A percentile compares a stretch with the other conserved stretches of the same genome.
These are phyloP conservation scores for Stichodactyla helianthus DNA, from an alignment of 64 coral and sea anemone genomes.

Conservation along the genomic window DNA sequence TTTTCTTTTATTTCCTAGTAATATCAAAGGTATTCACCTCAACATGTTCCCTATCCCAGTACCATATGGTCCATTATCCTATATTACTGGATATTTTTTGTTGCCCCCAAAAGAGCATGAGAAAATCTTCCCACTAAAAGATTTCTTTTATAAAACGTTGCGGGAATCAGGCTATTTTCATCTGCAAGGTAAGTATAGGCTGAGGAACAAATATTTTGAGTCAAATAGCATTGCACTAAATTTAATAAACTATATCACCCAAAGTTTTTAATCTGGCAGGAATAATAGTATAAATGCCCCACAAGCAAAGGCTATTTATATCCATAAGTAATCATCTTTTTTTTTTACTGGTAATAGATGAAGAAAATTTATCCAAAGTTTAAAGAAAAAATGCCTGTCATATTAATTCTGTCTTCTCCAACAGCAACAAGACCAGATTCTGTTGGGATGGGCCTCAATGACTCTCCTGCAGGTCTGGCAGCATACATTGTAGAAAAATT, in stretches of 20 bases:
- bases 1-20: neutral
- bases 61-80: slow-evolving; percentile 56
- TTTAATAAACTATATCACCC: no score
- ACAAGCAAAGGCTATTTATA: no score
- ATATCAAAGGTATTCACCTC: slow-evolving; percentile 9
- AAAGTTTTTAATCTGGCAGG: no score
- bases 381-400: no score
- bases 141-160: slow-evolving; percentile 43
- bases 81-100: slow-evolving; percentile 61
- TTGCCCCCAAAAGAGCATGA: slow-evolving; percentile 56
- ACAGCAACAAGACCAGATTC: slow-evolving; percentile 83
- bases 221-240: no score
- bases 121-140: slow-evolving; percentile 68
- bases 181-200: slow-evolving; percentile 63
- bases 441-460: slow-evolving; percentile 57
- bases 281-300: no score
- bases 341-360: no score
- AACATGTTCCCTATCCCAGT: slow-evolving; percentile 34
- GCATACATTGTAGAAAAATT: slow-evolving; percentile 94
- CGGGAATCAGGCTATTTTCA: slow-evolving; percentile 70
- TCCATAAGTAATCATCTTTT: no score
- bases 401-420: neutral
- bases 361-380: no score
- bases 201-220: no score
- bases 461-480: slow-evolving; percentile 90